Conservation (phyloP, 2,888 invertebrate genomes). For the Macrosoma leucophasiata region DNA sequence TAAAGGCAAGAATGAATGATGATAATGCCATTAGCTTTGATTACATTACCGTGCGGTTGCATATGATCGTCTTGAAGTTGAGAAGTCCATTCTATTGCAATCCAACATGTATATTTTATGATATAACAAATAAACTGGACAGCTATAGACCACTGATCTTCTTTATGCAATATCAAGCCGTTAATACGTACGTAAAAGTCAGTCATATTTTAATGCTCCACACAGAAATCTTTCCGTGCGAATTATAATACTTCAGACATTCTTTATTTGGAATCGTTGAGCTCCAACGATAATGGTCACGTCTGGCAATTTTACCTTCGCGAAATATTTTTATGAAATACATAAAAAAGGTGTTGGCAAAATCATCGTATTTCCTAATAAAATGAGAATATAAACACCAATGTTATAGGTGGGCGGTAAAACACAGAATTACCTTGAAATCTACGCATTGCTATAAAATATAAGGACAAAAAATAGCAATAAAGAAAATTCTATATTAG, state of each 20-base stretch:
- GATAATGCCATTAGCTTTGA: too few relatives aligned
- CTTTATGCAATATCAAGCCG: slow-evolving; percentile 11
- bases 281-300: slow-evolving; percentile 27
- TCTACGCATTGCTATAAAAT: slow-evolving; percentile 65
- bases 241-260: slow-evolving; percentile 12
- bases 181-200: slow-evolving; percentile 11
- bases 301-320: slow-evolving; percentile 25
- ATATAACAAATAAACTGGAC: too few relatives aligned
- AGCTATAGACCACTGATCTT: too few relatives aligned
- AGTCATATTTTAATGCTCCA: slow-evolving; percentile 12
- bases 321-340: slow-evolving; percentile 53
- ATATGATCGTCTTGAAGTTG: too few relatives aligned
- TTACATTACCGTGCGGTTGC: too few relatives aligned
- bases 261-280: slow-evolving; percentile 19
- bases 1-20: too few relatives aligned
- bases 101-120: too few relatives aligned
- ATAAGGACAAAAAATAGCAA: slow-evolving; percentile 53
- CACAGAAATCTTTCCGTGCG: slow-evolving; percentile 13
- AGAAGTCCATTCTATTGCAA: too few relatives aligned
- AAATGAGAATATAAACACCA: slow-evolving; percentile 56
- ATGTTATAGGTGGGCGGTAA: slow-evolving; percentile 56
- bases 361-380: slow-evolving; percentile 58
- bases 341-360: slow-evolving; percentile 59
- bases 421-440: slow-evolving; percentile 59
- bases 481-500: slow-evolving; percentile 67